Evolutionary conservation across 2,113 vertebrate genomes (phyloP), one percentile per base, ranked within the genome.

Genomic region (Anser brachyrhynchus): DNA sequence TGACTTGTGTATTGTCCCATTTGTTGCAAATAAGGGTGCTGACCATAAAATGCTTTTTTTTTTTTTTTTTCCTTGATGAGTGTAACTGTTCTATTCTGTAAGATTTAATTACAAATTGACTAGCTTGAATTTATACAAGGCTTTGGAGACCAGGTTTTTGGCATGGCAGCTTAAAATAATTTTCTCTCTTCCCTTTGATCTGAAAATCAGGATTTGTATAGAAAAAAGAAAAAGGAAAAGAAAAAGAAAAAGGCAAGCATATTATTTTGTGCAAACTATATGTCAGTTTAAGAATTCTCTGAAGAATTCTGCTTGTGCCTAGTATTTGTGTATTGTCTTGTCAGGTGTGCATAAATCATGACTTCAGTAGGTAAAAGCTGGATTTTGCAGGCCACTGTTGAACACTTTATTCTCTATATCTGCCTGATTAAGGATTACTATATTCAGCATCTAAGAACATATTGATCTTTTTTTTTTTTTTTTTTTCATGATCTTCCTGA

Each of bases 51-150:
- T n/a, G 19, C 1, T 18, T 91, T 89, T 84, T 75, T 75, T 25
- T 65, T 16, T 61, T 35, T 18, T 92, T 89, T 82, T 75, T 75
- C 25, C 58, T 35, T 86, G 75, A 72, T 0, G 0, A 65, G 57
- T 67, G 75, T 84, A 78, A 59, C 81, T 89, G 31, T 19, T 78
- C 8, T 84, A 44, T 59, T 14, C n/a, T 78, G 13, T 72, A 92
- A 84, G 65, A 91, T 87, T 84, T 91, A 92, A 95, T 89, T 89
- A 75, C 43, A 89, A 84, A 91, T 82, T 75, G 46, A 37, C 61
- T 89, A 55, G 25, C 71, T 91, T 52, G 67, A 31, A 52, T 78
- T 84, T 59, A 72, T 89, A 52, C 13, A 61, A 75, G 66, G 17
- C 54, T 57, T 90, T 93, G 58, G 58, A 87, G 52, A 82, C 33